phyloP scores from a whole-genome alignment of 2,113 vertebrate genomes.

The Trichomycterus rosablanca region DNA sequence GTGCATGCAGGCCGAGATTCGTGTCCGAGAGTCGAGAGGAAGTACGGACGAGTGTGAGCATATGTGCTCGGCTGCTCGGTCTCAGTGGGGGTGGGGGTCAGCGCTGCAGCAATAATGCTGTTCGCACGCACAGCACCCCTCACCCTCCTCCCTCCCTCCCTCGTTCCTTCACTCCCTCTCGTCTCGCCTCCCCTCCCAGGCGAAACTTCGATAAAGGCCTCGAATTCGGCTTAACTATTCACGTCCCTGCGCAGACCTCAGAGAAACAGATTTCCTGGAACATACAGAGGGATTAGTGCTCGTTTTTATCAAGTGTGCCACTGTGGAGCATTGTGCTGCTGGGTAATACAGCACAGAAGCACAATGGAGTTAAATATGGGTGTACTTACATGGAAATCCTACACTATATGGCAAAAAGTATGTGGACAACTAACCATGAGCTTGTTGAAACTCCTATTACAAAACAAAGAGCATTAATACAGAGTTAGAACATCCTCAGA shows the following conservation, averaged over 20 bases:
- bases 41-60: neutral
- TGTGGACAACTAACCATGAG: too few species aligned
- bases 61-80: slow-evolving; percentile 3
- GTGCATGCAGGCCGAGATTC: neutral
- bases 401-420: too few species aligned
- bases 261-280: neutral
- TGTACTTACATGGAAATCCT: too few species aligned
- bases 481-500: too few species aligned
- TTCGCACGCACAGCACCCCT: slow-evolving; percentile 19
- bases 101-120: slow-evolving; percentile 8
- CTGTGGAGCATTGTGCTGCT: neutral
- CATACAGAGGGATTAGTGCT: too few species aligned
- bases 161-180: neutral
- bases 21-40: neutral
- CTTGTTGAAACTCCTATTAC: too few species aligned
- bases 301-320: neutral
- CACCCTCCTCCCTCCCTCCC: slow-evolving; percentile 1
- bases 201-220: neutral
- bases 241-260: neutral
- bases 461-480: too few species aligned
- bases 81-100: neutral
- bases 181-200: neutral
- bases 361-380: neutral
- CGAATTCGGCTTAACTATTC: neutral
- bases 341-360: neutral